Percentiles rank a stretch among this genome's conserved stretches.
These are phyloP conservation scores for Drepana arcuata DNA, from an alignment of 1,140 invertebrate species.

Conservation along the genomic window DNA sequence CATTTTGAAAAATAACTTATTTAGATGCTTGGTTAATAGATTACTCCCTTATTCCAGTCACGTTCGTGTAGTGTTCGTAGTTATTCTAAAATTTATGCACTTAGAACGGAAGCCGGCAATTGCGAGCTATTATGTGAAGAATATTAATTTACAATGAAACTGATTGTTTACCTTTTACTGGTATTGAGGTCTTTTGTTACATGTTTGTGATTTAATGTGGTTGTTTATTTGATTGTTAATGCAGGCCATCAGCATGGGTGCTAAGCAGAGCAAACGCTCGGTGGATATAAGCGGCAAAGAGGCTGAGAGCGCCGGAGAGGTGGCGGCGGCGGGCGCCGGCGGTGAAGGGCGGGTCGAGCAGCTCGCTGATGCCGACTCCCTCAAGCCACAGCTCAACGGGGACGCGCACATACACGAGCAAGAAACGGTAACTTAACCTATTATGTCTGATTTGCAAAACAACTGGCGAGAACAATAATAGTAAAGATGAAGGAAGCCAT, in stretches of 20 bases:
- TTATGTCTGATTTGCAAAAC: too few relatives aligned
- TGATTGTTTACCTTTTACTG: neutral
- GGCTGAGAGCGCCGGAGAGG: constrained; percentile 76
- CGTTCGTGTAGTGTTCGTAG: too few relatives aligned
- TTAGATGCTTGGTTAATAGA: too few relatives aligned
- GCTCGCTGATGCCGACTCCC: constrained; percentile 79
- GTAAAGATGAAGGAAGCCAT: too few relatives aligned
- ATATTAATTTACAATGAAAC: neutral
- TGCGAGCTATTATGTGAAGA: neutral
- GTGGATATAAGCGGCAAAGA: constrained; percentile 88
- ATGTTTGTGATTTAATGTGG: neutral
- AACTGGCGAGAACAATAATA: too few relatives aligned
- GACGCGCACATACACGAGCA: constrained; percentile 74
- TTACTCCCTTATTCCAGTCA: too few relatives aligned
- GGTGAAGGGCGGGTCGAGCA: constrained; percentile 79
- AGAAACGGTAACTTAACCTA: constrained; percentile 38
- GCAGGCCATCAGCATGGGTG: constrained; percentile 77
- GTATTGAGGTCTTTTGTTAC: neutral
- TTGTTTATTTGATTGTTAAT: constrained; percentile 3
- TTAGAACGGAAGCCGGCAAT: neutral
- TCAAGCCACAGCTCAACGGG: constrained; percentile 80
- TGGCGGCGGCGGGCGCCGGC: constrained; percentile 74
- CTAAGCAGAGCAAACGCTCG: constrained; percentile 87
- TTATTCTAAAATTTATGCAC: neutral
- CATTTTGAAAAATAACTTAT: too few relatives aligned